These are phyloP conservation scores for Petaurus breviceps DNA, from an alignment of 2,113 vertebrate genomes.

Conservation along the genomic window DNA sequence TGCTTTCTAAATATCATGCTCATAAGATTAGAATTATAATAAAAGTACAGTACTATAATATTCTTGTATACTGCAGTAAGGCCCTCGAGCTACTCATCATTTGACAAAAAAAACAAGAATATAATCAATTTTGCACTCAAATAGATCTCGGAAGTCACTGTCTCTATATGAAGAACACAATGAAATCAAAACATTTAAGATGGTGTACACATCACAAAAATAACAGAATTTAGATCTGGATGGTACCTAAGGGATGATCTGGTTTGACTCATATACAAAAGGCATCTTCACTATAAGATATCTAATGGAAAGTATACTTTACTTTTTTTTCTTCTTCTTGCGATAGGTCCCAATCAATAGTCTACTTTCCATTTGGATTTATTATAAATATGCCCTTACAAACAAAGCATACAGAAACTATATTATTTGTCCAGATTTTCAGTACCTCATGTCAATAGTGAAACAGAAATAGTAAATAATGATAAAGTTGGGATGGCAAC, in stretches of 20 bases:
- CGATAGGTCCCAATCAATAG: not conserved
- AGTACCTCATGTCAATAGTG: not conserved
- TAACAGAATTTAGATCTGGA: not conserved
- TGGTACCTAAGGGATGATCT: not conserved
- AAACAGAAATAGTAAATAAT: not conserved
- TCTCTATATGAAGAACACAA: not conserved
- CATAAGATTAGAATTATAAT: not conserved
- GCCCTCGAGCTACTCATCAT: not conserved
- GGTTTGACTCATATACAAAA: not conserved
- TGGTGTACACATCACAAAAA: not conserved
- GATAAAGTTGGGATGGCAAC: not conserved
- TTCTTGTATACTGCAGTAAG: not conserved
- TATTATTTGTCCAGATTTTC: not conserved
- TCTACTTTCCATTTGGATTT: not conserved
- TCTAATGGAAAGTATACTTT: not conserved
- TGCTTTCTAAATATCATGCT: not conserved
- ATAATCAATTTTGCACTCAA: not conserved
- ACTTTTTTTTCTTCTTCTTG: not conserved
- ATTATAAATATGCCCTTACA: accelerated
- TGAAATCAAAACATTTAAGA: not conserved
- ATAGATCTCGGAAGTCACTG: not conserved
- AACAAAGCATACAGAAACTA: accelerated
- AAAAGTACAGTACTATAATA: not conserved
- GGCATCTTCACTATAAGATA: not conserved
- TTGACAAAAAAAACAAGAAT: not conserved